These are phyloP conservation scores for Anorthoa munda DNA, from an alignment of 2,888 invertebrate species.

Conservation along the genomic window DNA sequence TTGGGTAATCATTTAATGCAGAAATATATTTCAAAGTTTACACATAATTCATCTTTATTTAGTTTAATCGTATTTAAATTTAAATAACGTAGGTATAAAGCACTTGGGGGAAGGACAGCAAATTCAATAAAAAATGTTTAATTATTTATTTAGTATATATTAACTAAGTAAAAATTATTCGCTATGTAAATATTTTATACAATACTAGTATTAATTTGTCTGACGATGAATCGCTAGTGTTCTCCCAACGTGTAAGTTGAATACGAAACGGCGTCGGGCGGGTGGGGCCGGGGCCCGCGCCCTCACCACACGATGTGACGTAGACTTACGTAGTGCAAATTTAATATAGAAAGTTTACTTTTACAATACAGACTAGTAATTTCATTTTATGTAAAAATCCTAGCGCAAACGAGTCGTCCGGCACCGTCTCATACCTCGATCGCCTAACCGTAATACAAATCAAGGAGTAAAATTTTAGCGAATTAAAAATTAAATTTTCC, in stretches of 20 bases:
- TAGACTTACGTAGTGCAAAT: conserved; percentile 88
- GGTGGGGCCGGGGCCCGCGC: conserved; percentile 76
- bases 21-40: conserved; percentile 89
- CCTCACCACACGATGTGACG: conserved; percentile 83
- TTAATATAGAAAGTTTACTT: conserved; percentile 89
- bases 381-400: conserved; percentile 90
- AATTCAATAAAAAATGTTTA: conserved; percentile 91
- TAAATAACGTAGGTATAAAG: conserved; percentile 91
- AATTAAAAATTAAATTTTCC: conserved; percentile 91
- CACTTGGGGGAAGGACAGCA: conserved; percentile 92
- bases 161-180: conserved; percentile 91
- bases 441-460: conserved; percentile 90
- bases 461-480: conserved; percentile 91
- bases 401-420: conserved; percentile 90
- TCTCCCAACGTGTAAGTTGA: conserved; percentile 86
- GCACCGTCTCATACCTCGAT: conserved; percentile 89
- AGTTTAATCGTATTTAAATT: conserved; percentile 90
- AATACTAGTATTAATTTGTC: conserved; percentile 90
- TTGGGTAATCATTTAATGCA: conserved; percentile 87
- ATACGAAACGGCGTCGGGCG: conserved; percentile 81
- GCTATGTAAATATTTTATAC: conserved; percentile 91
- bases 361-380: conserved; percentile 89
- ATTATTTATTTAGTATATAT: conserved; percentile 89
- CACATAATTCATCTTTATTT: conserved; percentile 89
- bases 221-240: conserved; percentile 89